Conservation (phyloP, 2,888 invertebrate genomes). For the Orthosia gracilis region DNA sequence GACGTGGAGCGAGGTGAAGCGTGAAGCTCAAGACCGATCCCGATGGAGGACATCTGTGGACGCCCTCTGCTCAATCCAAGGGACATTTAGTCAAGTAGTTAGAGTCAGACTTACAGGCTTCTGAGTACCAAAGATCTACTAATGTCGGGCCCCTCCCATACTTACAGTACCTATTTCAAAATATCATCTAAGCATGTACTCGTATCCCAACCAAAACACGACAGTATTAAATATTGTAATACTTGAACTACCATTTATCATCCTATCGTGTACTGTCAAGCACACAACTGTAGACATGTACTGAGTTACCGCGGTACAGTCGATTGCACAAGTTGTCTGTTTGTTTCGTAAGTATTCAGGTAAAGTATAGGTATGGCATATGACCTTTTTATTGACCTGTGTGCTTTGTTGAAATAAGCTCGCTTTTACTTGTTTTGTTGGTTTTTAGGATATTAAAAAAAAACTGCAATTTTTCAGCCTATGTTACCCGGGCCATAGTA, state of each 20-base stretch:
- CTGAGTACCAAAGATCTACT: no score
- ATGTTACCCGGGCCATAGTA: no score
- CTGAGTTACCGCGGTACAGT: slow-evolving; percentile 14
- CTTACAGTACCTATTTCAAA: slow-evolving; percentile 1
- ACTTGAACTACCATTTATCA: slow-evolving; percentile 43
- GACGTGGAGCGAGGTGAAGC: no score
- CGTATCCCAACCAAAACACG: background rate
- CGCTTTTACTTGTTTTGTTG: background rate
- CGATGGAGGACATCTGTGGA: no score
- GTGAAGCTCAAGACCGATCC: no score
- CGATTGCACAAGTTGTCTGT: slow-evolving; percentile 41
- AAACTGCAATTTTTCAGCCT: no score
- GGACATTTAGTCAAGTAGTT: no score
- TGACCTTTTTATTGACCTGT: slow-evolving; percentile 37
- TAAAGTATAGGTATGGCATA: slow-evolving; percentile 14
- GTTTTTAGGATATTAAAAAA: background rate
- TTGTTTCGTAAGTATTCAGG: slow-evolving; percentile 27
- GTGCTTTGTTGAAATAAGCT: background rate
- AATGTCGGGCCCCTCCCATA: background rate
- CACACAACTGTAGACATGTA: slow-evolving; percentile 39
- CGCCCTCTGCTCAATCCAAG: no score
- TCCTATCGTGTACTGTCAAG: slow-evolving; percentile 46
- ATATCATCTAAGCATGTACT: background rate
- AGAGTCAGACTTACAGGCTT: no score
- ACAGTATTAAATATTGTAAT: slow-evolving; percentile 38